Evolutionary conservation across 1,140 invertebrate genomes (phyloP).

Genomic region (Zaprionus vittiger): DNA sequence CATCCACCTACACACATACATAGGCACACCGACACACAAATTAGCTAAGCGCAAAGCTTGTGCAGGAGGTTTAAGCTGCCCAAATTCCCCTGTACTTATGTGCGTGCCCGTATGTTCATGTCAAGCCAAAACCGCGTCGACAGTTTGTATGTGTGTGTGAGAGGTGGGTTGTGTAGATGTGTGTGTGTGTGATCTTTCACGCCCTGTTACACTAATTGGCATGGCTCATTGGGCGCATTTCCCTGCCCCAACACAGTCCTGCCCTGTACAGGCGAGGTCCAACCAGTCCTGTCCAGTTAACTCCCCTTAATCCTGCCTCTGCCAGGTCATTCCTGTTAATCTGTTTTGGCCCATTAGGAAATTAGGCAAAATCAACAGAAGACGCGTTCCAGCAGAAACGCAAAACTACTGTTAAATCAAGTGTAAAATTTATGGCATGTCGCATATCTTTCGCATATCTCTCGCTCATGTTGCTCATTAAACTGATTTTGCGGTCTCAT

Average conservation of each 20-base stretch:
- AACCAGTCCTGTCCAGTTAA: too few species aligned
- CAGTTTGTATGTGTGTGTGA: not conserved
- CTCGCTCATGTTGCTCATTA: slow-evolving; percentile 51
- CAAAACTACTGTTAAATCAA: slow-evolving; percentile 58
- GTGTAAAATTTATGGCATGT: slow-evolving; percentile 73
- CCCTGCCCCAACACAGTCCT: not conserved
- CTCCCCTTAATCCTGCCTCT: not conserved
- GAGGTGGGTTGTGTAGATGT: slow-evolving; percentile 4
- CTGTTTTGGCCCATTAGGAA: slow-evolving; percentile 56
- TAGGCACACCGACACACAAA: not conserved
- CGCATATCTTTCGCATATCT: not conserved
- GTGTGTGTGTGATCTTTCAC: slow-evolving; percentile 60
- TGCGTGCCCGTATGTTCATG: not conserved
- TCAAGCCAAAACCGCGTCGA: slow-evolving; percentile 2
- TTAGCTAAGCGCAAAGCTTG: slow-evolving; percentile 6
- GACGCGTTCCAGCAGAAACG: slow-evolving; percentile 27
- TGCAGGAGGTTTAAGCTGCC: slow-evolving; percentile 24
- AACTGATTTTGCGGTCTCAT: slow-evolving; percentile 72
- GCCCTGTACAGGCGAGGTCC: not conserved
- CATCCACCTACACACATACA: not conserved
- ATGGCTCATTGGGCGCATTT: slow-evolving; percentile 58
- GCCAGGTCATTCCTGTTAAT: slow-evolving; percentile 26
- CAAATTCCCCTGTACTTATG: slow-evolving; percentile 35
- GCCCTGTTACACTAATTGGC: slow-evolving; percentile 76
- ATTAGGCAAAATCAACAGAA: slow-evolving; percentile 37